Evolutionary conservation across 2,888 invertebrate species (phyloP), one percentile per base, ranked within the genome.

Genomic region (Suillia variegata): DNA sequence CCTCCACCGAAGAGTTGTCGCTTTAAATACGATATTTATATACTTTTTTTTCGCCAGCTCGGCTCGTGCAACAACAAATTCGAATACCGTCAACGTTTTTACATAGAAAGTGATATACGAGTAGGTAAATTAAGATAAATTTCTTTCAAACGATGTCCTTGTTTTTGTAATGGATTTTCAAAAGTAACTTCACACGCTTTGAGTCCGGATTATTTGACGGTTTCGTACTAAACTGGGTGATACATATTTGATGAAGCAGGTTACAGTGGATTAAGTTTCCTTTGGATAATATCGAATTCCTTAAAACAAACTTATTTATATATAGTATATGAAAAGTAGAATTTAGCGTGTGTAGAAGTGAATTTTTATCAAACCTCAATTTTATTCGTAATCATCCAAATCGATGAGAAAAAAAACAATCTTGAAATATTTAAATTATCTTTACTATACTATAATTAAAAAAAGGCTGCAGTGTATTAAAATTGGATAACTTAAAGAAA

Each of bases 1-100:
- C 81, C 26, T 82, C 83, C 13, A 80, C 82, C 21, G 82, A 83
- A 64, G 83, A 83, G 65, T 67, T 83, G 45, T 81, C 82, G 20
- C 77, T 82, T 59, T 83, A 80, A 74, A 50, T 38, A 13, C 10
- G 38, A 4, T 13, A 38, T 38, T 10, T 8, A 26, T 26, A 6
- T 26, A 26, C 26, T n/a, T n/a, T n/a, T n/a, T n/a, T n/a, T n/a
- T n/a, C n/a, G n/a, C n/a, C n/a, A n/a, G n/a, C n/a, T n/a, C n/a
- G n/a, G n/a, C n/a, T n/a, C n/a, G n/a, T n/a, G n/a, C n/a, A n/a
- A n/a, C n/a, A n/a, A n/a, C n/a, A n/a, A 31, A 6, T 31, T 31
- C 31, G 31, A 54, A n/a, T 47, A 42, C 3, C 31, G 26, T 6
- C 18, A 5, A 13, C 8, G n/a, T 55, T 45, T n/a, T n/a, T n/a